These are phyloP conservation scores for Ranitomeya imitator DNA, from an alignment of 2,113 vertebrate species.

Conservation along the genomic window DNA sequence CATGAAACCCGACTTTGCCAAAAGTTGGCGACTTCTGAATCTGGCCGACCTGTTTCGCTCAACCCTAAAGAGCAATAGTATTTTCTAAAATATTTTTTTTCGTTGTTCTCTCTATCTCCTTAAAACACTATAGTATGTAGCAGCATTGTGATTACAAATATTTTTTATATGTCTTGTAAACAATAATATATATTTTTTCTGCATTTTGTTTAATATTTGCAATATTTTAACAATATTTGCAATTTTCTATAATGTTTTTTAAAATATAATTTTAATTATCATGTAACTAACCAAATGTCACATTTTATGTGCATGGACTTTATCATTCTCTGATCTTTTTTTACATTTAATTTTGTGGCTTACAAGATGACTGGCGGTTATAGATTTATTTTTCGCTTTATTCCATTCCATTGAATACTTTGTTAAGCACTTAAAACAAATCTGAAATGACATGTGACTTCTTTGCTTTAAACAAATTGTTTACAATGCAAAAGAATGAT, in stretches of 20 bases:
- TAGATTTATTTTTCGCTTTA: background rate
- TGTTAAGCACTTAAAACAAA: background rate
- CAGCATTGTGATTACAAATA: too few relatives aligned
- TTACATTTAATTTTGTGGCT: background rate
- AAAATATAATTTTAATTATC: background rate
- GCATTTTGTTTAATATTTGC: background rate
- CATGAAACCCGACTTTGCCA: too few relatives aligned
- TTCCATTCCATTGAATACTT: background rate
- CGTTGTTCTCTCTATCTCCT: too few relatives aligned
- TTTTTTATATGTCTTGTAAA: background rate
- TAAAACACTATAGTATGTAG: too few relatives aligned
- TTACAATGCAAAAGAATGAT: background rate
- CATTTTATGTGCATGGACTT: background rate
- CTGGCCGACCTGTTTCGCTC: too few relatives aligned
- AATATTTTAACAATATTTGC: background rate
- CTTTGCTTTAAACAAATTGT: background rate
- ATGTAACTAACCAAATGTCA: background rate
- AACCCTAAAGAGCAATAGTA: too few relatives aligned
- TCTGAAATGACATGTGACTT: background rate
- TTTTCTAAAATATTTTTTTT: too few relatives aligned
- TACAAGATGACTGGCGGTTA: background rate
- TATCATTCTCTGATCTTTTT: background rate
- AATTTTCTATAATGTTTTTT: background rate
- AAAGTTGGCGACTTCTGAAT: too few relatives aligned
- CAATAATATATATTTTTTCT: background rate